phyloP scores from a whole-genome alignment of 2,113 vertebrate genomes.

The Urocynchramus pylzowi region DNA sequence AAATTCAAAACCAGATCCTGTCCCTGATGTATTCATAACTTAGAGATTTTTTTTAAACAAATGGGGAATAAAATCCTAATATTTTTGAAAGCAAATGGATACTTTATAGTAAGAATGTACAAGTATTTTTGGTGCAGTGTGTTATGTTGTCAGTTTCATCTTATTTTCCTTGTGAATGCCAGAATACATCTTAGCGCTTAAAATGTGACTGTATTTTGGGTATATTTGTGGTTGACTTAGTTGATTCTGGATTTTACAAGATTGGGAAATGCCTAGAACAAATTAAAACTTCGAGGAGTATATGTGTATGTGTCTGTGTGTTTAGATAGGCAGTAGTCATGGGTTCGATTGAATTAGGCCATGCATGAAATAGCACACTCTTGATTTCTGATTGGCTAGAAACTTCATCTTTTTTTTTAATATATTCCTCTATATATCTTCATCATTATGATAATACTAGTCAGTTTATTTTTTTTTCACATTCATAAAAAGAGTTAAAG shows the following conservation, averaged over 20 bases:
- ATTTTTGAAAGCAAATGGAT: not conserved
- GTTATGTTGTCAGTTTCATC: not conserved
- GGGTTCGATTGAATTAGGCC: not conserved
- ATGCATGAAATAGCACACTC: not conserved
- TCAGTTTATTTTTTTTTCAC: not conserved
- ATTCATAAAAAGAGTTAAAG: not conserved
- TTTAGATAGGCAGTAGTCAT: not conserved
- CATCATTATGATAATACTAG: not conserved
- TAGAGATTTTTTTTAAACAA: not conserved
- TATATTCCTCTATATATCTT: not conserved
- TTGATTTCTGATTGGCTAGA: not conserved
- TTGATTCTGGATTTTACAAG: not conserved
- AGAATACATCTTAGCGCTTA: not conserved
- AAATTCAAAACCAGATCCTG: not conserved
- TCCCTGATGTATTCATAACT: fast-evolving
- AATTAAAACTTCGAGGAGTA: not conserved
- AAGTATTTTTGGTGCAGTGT: not conserved
- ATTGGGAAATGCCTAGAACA: not conserved
- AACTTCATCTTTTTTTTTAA: not conserved
- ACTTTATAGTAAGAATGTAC: not conserved
- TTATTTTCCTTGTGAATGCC: not conserved
- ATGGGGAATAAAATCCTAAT: not conserved
- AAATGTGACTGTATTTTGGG: not conserved
- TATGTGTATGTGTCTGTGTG: not conserved
- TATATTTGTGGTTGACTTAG: not conserved